Conservation (phyloP, 35 echinoderm and acorn worm species). For the Acanthaster planci region DNA sequence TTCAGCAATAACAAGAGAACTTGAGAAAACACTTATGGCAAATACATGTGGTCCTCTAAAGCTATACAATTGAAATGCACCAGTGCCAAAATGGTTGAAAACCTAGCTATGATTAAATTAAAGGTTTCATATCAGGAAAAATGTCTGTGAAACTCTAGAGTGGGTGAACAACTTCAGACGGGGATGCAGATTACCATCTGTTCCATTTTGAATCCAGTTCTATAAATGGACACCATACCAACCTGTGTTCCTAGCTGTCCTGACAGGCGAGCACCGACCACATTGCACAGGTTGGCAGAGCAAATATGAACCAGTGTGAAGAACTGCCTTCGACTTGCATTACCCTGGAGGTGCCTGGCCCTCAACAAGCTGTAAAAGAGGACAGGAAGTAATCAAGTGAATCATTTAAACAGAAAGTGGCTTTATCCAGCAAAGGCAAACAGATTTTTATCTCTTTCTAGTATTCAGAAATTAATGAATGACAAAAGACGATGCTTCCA, state of each 20-base stretch:
- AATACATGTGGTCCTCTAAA: too few species aligned
- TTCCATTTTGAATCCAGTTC: neutral
- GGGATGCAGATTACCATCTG: neutral
- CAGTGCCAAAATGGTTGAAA: too few species aligned
- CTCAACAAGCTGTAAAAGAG: slow-evolving; percentile 16
- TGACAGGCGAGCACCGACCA: slow-evolving; percentile 44
- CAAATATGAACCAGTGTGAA: slow-evolving; percentile 28
- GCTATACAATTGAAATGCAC: too few species aligned
- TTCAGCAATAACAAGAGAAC: too few species aligned
- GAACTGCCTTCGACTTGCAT: neutral
- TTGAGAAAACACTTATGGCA: too few species aligned
- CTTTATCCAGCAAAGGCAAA: too few species aligned
- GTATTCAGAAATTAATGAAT: too few species aligned
- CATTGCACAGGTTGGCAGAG: slow-evolving; percentile 34
- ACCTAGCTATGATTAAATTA: too few species aligned
- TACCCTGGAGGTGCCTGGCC: slow-evolving; percentile 12
- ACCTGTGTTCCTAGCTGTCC: slow-evolving; percentile 69
- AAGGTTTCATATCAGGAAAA: neutral
- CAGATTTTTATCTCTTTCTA: too few species aligned
- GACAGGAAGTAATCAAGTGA: too few species aligned
- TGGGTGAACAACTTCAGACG: neutral
- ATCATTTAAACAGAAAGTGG: too few species aligned
- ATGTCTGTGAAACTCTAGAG: neutral
- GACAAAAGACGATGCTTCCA: too few species aligned
- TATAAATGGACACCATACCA: neutral